Evolutionary conservation across 2,888 invertebrate species (phyloP).

Genomic region (Brenthis ino): DNA sequence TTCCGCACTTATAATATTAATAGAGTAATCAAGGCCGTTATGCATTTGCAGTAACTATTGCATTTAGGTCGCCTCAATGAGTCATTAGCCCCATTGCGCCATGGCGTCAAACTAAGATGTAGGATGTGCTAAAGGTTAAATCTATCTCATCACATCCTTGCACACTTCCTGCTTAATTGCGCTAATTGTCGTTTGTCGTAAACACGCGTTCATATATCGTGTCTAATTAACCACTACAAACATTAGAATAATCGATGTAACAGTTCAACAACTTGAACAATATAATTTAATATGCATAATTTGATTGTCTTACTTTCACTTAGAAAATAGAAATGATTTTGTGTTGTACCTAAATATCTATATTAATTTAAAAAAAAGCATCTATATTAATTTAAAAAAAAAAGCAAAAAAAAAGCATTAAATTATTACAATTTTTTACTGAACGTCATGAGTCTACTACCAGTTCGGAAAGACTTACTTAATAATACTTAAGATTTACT

Average conservation of each 20-base stretch:
- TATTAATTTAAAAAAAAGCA: too few species aligned
- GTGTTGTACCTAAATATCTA: too few species aligned
- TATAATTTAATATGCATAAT: too few species aligned
- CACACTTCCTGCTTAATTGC: conserved; percentile 72
- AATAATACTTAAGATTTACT: too few species aligned
- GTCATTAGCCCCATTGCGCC: conserved; percentile 32
- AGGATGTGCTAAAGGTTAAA: conserved; percentile 80
- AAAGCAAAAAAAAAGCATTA: too few species aligned
- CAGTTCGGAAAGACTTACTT: too few species aligned
- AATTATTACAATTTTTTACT: too few species aligned
- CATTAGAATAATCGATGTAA: conserved; percentile 11
- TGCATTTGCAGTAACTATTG: conserved; percentile 30
- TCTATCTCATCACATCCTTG: conserved; percentile 77
- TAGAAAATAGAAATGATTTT: too few species aligned
- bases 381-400: too few species aligned
- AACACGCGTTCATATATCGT: conserved; percentile 52
- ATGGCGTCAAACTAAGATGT: conserved; percentile 62
- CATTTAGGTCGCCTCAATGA: conserved; percentile 35
- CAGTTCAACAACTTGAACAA: too few species aligned
- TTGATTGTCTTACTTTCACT: too few species aligned
- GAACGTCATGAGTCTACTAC: too few species aligned
- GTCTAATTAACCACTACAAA: conserved; percentile 37
- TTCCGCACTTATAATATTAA: conserved; percentile 9
- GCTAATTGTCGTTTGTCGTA: conserved; percentile 60
- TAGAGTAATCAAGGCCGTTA: conserved; percentile 26